phyloP scores from a whole-genome alignment of 2,888 invertebrate genomes.

The Troides aeacus region DNA sequence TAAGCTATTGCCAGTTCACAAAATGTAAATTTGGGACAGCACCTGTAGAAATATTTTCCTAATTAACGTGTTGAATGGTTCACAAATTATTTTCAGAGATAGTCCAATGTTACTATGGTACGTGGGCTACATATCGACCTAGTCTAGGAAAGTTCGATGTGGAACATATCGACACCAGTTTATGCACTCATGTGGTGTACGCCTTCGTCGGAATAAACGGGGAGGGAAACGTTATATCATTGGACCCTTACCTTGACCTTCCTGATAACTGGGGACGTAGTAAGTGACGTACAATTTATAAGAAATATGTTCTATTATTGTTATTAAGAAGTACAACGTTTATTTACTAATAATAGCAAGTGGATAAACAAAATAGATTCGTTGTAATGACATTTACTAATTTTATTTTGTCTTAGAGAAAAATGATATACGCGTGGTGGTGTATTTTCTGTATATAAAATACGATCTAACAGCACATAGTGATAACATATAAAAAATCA shows the following conservation, averaged over 20 bases:
- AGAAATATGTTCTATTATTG: too few species aligned
- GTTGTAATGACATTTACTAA: too few species aligned
- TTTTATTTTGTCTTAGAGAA: too few species aligned
- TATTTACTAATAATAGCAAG: too few species aligned
- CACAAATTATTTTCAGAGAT: constrained; percentile 63
- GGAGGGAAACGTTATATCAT: constrained; percentile 72
- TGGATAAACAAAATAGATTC: too few species aligned
- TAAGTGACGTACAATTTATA: constrained; percentile 38
- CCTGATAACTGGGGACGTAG: constrained; percentile 81
- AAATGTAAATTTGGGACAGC: neutral
- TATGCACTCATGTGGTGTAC: constrained; percentile 89
- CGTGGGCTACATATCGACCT: constrained; percentile 86
- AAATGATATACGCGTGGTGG: too few species aligned
- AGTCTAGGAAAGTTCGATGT: constrained; percentile 84
- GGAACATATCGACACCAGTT: constrained; percentile 81
- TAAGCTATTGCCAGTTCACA: neutral
- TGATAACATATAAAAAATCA: too few species aligned
- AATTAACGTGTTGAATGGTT: neutral
- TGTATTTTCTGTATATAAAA: too few species aligned
- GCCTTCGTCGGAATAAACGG: constrained; percentile 84
- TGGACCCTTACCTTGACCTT: constrained; percentile 83
- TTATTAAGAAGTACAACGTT: too few species aligned
- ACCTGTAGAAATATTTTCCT: too few species aligned
- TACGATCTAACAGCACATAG: too few species aligned
- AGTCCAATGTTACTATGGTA: constrained; percentile 87